Evolutionary conservation across 2,888 invertebrate species (phyloP).

Genomic region (Phortica magna): DNA sequence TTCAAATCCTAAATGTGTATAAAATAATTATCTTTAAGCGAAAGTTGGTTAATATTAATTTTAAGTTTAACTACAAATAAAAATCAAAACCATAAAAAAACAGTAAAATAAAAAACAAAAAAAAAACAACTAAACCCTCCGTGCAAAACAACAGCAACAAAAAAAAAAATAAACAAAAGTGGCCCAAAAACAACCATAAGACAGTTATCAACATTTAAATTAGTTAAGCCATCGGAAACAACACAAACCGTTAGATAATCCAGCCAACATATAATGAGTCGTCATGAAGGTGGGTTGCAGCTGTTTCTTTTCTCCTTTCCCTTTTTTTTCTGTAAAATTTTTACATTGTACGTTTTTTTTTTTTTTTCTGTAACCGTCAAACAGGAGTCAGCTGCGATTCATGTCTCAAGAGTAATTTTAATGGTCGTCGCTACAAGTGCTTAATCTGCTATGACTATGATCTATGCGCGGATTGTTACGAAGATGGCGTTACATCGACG

Average conservation of each 20-base stretch:
- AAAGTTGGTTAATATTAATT: slow-evolving; percentile 18
- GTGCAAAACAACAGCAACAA: slow-evolving; percentile 15
- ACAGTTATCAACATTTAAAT: background rate
- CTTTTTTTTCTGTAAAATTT: slow-evolving; percentile 6
- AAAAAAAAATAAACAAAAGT: background rate
- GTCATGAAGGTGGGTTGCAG: slow-evolving; percentile 90
- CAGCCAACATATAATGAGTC: slow-evolving; percentile 84
- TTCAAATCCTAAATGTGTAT: slow-evolving; percentile 29
- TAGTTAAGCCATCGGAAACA: slow-evolving; percentile 1
- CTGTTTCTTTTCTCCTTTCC: background rate
- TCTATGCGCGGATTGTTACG: slow-evolving; percentile 97
- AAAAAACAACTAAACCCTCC: slow-evolving; percentile 22
- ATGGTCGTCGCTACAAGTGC: slow-evolving; percentile 99
- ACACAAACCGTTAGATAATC: slow-evolving; percentile 13
- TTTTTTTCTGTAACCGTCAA: background rate
- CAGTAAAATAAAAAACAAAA: background rate
- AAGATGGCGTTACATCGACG: slow-evolving; percentile 92
- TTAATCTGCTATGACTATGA: slow-evolving; percentile 99
- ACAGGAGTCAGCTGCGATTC: slow-evolving; percentile 99
- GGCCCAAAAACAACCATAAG: slow-evolving; percentile 17
- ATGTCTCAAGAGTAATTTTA: slow-evolving; percentile 98
- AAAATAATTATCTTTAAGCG: slow-evolving; percentile 24
- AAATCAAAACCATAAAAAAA: slow-evolving; percentile 15
- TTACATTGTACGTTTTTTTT: background rate
- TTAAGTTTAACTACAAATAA: slow-evolving; percentile 19